Base-by-base conservation (phyloP, 2,888 invertebrate species). In the Heteromurus nitidus region DNA sequence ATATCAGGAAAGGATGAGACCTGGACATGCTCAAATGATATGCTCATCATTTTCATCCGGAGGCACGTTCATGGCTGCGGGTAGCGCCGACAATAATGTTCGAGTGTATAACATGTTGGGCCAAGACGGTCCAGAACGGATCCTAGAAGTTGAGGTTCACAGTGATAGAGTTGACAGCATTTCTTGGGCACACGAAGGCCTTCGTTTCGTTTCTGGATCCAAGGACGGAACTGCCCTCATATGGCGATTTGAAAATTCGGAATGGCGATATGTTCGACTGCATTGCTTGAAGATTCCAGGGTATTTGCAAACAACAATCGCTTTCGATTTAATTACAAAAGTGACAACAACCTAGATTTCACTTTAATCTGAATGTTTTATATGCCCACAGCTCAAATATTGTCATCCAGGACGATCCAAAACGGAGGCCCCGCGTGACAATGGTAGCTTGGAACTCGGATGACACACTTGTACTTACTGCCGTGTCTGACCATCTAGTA, bases 381-480 rank as follows among this genome's bases (percentile, higher is more conserved):
- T 36, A 9, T 36, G 36, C 13, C 36, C n/a, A 44, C 65, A 85
- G 82, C 31, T 82, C 84, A 68, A 83, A 86, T 28, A 84, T 87
- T 53, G 84, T 84, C 5, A 77, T 86, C n/a, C 79, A 80, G 26
- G 83, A 79, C 22, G 86, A 83, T 79, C 85, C 80, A 3, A 85
- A 84, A 82, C 74, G 76, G n/a, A 70, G 85, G 53, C 82, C 85
- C 11, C 93, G 94, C 90, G 97, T 99, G 16, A 97, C 97, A 0
- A 99, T 99, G 97, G 97, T 99, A 5, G 94, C 94, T 81, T 99
- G 99, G 99, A 96, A 95, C 89, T 91, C 92, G 82, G 95, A 96
- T 81, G 99, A 99, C 89, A 92, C 92, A 53, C 94, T 92, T 89
- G 94, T 96, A 30, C 92, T 98, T 68, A 98, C 98, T 0, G 97